Evolutionary conservation across 2,797 vertebrate genomes (phyloP), one percentile per base, ranked within the genome.

Genomic region (Calcarius lapponicus): DNA sequence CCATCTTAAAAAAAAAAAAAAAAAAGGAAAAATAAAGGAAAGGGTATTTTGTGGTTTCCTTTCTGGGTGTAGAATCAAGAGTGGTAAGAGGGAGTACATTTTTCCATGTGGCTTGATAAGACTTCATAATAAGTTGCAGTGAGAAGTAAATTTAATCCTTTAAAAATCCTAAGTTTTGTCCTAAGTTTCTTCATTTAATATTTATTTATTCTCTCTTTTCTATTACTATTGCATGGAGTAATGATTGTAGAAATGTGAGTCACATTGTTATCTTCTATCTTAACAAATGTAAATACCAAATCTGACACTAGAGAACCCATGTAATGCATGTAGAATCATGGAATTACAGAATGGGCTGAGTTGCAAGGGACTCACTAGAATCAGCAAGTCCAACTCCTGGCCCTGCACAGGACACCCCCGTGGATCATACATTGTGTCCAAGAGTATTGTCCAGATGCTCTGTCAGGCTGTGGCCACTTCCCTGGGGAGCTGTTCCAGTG

Each of bases 41-140:
- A 53, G 21, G 24, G 4, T 92, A 24, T 47, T 78, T 86, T 78
- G 53, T 60, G n/a, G 4, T 76, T 92, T 95, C 74, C 34, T 85
- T 88, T 93, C 42, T 60, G 69, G 17, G n/a, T 67, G 7, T 67
- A 70, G 58, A 76, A 87, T 80, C 38, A 57, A 67, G 29, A 74
- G 9, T 19, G 5, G 43, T 57, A 66, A 82, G 53, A 82, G 17
- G 29, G 74, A 81, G n/a, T 40, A 10, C 25, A 50, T 91, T 91
- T 94, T 92, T 76, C 57, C 64, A 43, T 87, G 56, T 61, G 38
- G 28, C 42, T 73, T 73, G 57, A 69, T 58, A 91, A 58, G 26
- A 67, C 17, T 38, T 67, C 40, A 32, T 62, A 69, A 17, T 38
- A 76, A 61, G 24, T 65, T 83, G 14, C 36, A 72, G 18, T 71